phyloP scores from a whole-genome alignment of 2,888 invertebrate genomes.

The Catocala sponsa region DNA sequence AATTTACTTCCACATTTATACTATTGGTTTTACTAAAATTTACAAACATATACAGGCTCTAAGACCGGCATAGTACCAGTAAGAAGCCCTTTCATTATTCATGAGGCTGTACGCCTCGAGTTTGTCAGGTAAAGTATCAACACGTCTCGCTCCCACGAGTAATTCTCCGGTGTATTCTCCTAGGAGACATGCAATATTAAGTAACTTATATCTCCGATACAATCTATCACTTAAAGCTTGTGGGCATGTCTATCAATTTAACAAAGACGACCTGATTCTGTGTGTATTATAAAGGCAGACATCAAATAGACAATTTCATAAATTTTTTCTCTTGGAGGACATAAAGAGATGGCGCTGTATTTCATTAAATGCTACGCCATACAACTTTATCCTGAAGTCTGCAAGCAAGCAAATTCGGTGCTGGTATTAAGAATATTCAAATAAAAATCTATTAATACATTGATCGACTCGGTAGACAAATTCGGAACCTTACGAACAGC shows the following conservation, averaged over 20 bases:
- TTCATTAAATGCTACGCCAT: no score
- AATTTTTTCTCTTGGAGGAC: no score
- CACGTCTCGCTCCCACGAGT: not conserved
- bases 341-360: no score
- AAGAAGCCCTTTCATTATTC: conserved; percentile 4
- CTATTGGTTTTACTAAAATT: not conserved
- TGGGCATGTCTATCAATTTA: not conserved
- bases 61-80: not conserved
- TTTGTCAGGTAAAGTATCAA: conserved; percentile 3
- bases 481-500: no score
- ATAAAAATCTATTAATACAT: no score
- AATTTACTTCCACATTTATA: not conserved
- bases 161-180: not conserved
- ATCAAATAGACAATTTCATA: no score
- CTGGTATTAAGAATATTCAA: no score
- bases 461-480: no score
- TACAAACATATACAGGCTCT: not conserved
- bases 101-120: not conserved
- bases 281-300: not conserved
- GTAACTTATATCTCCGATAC: not conserved
- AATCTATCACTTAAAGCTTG: not conserved
- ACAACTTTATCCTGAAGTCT: no score
- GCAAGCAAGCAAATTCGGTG: no score
- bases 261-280: not conserved
- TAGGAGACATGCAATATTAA: not conserved